Evolutionary conservation across 1,140 invertebrate genomes (phyloP).

Genomic region (Centruroides sculpturatus): DNA sequence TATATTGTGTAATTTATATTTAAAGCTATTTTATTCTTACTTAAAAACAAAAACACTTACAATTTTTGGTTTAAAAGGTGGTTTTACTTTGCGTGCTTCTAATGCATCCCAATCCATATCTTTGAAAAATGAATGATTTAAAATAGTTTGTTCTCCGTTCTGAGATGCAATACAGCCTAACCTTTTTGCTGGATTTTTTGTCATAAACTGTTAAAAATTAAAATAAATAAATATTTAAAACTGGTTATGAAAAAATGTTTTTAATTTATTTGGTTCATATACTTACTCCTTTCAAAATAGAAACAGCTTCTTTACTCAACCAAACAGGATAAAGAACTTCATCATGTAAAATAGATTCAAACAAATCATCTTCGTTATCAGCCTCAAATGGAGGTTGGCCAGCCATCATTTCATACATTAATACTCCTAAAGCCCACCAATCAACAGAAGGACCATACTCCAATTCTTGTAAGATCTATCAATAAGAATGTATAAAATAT

Average conservation of each 20-base stretch:
- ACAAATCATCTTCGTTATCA: slow-evolving; percentile 97
- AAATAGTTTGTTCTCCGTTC: slow-evolving; percentile 70
- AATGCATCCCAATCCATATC: slow-evolving; percentile 93
- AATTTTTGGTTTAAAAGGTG: slow-evolving; percentile 96
- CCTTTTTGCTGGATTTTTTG: slow-evolving; percentile 87
- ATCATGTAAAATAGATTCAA: slow-evolving; percentile 95
- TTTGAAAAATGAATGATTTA: slow-evolving; percentile 85
- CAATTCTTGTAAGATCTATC: slow-evolving; percentile 74
- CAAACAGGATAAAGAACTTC: slow-evolving; percentile 97
- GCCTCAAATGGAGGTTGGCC: slow-evolving; percentile 97
- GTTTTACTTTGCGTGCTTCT: slow-evolving; percentile 75
- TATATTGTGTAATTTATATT: no score
- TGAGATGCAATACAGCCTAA: slow-evolving; percentile 71
- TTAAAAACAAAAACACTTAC: slow-evolving; percentile 44
- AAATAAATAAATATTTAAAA: neutral
- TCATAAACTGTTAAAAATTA: slow-evolving; percentile 65
- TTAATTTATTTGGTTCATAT: neutral
- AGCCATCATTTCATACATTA: slow-evolving; percentile 99
- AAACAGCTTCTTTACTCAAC: slow-evolving; percentile 89
- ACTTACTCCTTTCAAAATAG: slow-evolving; percentile 78
- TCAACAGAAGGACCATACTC: slow-evolving; percentile 97
- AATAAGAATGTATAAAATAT: no score
- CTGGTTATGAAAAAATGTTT: neutral
- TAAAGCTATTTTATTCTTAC: no score
- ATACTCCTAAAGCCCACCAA: slow-evolving; percentile 88